Evolutionary conservation across 2,888 invertebrate genomes (phyloP), one percentile per base, ranked within the genome.

Genomic region (Elysia crispata): DNA sequence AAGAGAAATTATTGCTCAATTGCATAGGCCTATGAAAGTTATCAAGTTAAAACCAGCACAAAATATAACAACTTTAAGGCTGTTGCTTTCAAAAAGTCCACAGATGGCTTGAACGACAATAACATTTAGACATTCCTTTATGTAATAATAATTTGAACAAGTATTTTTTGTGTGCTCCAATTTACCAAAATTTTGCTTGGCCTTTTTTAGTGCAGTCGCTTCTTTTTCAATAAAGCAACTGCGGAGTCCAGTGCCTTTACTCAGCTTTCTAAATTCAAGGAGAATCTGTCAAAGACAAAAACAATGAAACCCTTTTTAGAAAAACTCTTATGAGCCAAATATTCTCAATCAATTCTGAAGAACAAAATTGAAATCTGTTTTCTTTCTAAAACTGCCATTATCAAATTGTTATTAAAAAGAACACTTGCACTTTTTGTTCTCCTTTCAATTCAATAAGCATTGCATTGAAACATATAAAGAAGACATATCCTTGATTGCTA

Each of bases 211-310:
- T 0, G 95, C 95, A 87, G 95, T 95, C 54, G 89, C 90, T 28
- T 95, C 94, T 92, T 96, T 97, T 87, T 95, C 95, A 8, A 98
- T 95, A 31, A 96, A 94, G 86, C 96, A 95, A 79, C 96, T 94
- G 84, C 95, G 93, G 33, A 98, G 93, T 28, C 95, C 95, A 0
- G 95, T 94, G 0, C 95, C 95, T 25, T 95, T 95, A 0, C 96
- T 94, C 8, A 98, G 92, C 77, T 95, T 94, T 0, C 95, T 87
- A 83, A 96, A 97, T 92, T 97, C 97, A 50, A 95, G 87, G 84
- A 89, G 87, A 49, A 87, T 92, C 90, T 90, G 83, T 20, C 80
- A 76, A 31, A 66, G 77, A 25, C 28, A 18, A 57, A 57, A 20
- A 73, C 15, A 6, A 33, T 70, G 49, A 31, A 70, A 70, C 8